These are phyloP conservation scores for Tangara arthus DNA, from an alignment of 2,797 vertebrate genomes.

Conservation along the genomic window DNA sequence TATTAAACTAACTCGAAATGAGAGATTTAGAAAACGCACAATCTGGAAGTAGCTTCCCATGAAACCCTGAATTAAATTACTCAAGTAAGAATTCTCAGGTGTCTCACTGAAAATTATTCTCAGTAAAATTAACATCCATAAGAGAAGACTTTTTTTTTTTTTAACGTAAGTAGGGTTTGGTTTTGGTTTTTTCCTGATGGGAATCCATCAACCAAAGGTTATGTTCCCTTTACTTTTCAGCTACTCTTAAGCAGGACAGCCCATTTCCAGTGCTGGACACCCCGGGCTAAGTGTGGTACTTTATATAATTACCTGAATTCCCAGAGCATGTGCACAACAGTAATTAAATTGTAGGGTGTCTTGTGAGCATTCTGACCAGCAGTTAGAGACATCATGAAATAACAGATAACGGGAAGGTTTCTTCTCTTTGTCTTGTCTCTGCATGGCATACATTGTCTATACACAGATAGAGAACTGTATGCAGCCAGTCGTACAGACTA, in stretches of 20 bases:
- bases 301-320: neutral
- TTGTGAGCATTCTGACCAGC: neutral
- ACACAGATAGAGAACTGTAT: neutral
- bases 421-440: neutral
- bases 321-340: neutral
- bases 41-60: neutral
- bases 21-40: neutral
- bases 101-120: neutral
- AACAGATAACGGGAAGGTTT: neutral
- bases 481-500: neutral
- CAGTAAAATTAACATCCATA: neutral
- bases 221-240: neutral
- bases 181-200: neutral
- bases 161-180: neutral
- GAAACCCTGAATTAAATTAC: neutral
- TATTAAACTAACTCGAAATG: neutral
- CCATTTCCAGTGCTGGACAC: neutral
- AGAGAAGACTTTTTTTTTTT: neutral
- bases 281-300: neutral
- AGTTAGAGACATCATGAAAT: neutral
- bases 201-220: neutral
- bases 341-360: slow-evolving; percentile 4
- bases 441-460: neutral
- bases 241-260: neutral
- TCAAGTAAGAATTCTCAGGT: neutral